These are phyloP conservation scores for Ferrisia virgata DNA, from an alignment of 2,888 invertebrate genomes.

Conservation along the genomic window DNA sequence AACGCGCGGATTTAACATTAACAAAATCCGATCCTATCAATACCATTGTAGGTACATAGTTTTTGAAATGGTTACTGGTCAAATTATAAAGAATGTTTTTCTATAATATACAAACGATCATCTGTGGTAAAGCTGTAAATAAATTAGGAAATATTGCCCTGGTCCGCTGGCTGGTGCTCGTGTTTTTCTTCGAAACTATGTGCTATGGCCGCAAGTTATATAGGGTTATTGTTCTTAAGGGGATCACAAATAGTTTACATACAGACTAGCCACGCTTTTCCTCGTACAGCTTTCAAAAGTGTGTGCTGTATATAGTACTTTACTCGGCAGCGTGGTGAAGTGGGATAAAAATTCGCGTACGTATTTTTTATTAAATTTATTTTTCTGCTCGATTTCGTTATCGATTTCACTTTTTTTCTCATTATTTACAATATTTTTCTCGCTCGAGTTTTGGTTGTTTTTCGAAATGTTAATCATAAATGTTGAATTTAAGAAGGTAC, in stretches of 20 bases:
- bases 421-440: too few relatives aligned
- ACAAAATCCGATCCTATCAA: not conserved
- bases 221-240: not conserved
- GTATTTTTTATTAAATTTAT: not conserved
- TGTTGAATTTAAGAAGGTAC: too few relatives aligned
- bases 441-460: too few relatives aligned
- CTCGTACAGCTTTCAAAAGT: not conserved
- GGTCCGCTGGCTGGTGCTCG: not conserved
- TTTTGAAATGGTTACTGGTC: not conserved
- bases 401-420: too few relatives aligned
- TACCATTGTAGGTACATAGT: not conserved
- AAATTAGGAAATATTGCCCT: not conserved
- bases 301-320: too few relatives aligned
- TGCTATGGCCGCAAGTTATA: not conserved
- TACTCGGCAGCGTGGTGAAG: not conserved
- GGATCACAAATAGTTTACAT: not conserved
- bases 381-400: not conserved
- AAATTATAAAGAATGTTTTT: not conserved
- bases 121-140: not conserved
- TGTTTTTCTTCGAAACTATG: not conserved
- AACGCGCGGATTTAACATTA: not conserved
- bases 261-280: not conserved
- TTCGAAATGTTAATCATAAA: too few relatives aligned
- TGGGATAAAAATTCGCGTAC: not conserved
- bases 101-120: not conserved